These are phyloP conservation scores for Otus sunia DNA, from an alignment of 2,113 vertebrate genomes.

Conservation along the genomic window DNA sequence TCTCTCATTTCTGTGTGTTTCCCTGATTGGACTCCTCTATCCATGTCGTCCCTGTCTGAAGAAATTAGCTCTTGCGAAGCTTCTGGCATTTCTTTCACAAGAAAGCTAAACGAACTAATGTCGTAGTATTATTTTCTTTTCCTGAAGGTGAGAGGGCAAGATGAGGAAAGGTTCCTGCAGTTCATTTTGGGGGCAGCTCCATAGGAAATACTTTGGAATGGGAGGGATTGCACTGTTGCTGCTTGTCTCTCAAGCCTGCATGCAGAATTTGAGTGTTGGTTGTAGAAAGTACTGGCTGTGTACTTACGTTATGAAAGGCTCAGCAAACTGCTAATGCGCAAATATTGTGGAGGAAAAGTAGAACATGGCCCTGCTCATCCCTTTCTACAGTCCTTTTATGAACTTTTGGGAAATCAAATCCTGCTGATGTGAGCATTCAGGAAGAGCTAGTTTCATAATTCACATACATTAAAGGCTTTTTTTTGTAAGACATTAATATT, in stretches of 20 bases:
- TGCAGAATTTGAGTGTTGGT: background rate
- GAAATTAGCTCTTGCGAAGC: background rate
- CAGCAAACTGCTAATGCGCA: background rate
- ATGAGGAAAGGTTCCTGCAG: background rate
- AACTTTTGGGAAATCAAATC: constrained; percentile 29
- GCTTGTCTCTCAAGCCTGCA: background rate
- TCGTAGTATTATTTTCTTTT: background rate
- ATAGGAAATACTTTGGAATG: background rate
- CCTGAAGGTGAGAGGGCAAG: background rate
- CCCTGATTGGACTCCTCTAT: background rate
- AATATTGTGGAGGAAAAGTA: background rate
- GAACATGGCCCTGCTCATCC: background rate
- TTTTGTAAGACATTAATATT: constrained; percentile 5
- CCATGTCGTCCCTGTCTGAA: background rate
- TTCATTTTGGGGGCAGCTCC: background rate
- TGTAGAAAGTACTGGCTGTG: background rate
- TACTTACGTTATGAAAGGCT: background rate
- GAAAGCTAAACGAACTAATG: background rate
- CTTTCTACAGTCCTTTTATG: background rate
- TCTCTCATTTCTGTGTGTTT: background rate
- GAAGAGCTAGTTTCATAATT: constrained; percentile 22
- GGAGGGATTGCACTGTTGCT: background rate
- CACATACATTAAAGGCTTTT: background rate
- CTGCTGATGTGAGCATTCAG: constrained; percentile 17
- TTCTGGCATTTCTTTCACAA: background rate